A percentile compares a stretch with the other conserved stretches of the same genome.
These are phyloP conservation scores for Tenthredo amoena DNA, from an alignment of 2,888 invertebrate species.

Conservation along the genomic window DNA sequence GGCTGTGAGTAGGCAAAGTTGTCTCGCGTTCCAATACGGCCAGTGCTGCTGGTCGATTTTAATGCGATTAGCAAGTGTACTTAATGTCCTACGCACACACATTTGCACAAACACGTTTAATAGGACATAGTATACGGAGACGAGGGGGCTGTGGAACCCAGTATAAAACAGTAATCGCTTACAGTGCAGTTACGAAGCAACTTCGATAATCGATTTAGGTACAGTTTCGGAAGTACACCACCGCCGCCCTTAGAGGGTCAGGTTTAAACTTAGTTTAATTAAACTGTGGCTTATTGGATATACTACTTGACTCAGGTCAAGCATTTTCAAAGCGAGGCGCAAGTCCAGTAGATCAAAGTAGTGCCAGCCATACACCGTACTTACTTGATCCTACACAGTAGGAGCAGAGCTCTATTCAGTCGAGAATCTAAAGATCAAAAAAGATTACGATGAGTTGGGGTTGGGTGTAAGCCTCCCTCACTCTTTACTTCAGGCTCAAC, in stretches of 20 bases:
- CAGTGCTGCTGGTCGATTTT: conserved; percentile 35
- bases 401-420: conserved; percentile 6
- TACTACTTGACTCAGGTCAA: conserved; percentile 49
- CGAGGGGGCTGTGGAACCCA: not conserved
- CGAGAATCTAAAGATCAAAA: conserved; percentile 42
- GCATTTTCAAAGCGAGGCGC: conserved; percentile 39
- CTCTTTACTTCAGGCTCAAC: not conserved
- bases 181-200: conserved; percentile 50
- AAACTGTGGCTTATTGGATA: conserved; percentile 50
- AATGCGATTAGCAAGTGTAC: conserved; percentile 48
- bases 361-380: conserved; percentile 13
- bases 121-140: not conserved
- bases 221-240: conserved; percentile 48
- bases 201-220: conserved; percentile 51
- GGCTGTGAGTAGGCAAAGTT: conserved; percentile 21
- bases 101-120: conserved; percentile 7
- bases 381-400: not conserved
- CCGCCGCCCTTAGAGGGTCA: conserved; percentile 22
- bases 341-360: conserved; percentile 42
- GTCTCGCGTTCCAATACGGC: conserved; percentile 33
- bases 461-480: not conserved
- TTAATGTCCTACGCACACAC: conserved; percentile 46
- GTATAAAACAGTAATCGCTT: conserved; percentile 51
- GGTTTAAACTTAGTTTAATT: conserved; percentile 50
- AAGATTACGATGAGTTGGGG: conserved; percentile 29